Evolutionary conservation across 2,888 invertebrate genomes (phyloP).

Genomic region (Brachyptera putata): DNA sequence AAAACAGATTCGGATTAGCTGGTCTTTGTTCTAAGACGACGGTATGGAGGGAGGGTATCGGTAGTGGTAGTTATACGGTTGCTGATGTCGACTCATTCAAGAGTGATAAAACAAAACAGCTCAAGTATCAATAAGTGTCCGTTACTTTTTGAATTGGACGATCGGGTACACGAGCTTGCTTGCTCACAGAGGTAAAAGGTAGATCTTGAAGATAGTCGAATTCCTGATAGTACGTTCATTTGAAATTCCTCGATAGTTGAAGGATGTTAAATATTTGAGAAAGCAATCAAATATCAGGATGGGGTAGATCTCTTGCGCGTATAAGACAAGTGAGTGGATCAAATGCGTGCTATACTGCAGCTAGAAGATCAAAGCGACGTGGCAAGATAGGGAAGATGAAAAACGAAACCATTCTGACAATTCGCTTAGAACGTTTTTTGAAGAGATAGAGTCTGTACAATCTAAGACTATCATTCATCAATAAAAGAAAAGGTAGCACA

Average conservation of each 20-base stretch:
- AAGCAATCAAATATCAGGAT: background rate
- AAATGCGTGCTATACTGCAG: background rate
- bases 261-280: slow-evolving; percentile 14
- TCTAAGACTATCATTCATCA: background rate
- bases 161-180: too few relatives aligned
- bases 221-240: too few relatives aligned
- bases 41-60: too few relatives aligned
- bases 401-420: too few relatives aligned
- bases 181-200: too few relatives aligned
- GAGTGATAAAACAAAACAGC: background rate
- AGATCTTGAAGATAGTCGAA: too few relatives aligned
- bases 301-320: too few relatives aligned
- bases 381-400: background rate
- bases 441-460: background rate
- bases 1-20: too few relatives aligned
- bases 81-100: too few relatives aligned
- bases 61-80: too few relatives aligned
- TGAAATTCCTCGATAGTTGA: slow-evolving; percentile 7
- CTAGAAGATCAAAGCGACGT: background rate
- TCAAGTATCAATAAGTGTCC: background rate
- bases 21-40: too few relatives aligned
- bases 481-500: too few relatives aligned
- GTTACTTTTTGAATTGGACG: background rate
- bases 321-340: background rate
- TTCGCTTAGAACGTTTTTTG: background rate